Evolutionary conservation across 2,113 vertebrate species (phyloP).

Genomic region (Leptobrachium ailaonicum): DNA sequence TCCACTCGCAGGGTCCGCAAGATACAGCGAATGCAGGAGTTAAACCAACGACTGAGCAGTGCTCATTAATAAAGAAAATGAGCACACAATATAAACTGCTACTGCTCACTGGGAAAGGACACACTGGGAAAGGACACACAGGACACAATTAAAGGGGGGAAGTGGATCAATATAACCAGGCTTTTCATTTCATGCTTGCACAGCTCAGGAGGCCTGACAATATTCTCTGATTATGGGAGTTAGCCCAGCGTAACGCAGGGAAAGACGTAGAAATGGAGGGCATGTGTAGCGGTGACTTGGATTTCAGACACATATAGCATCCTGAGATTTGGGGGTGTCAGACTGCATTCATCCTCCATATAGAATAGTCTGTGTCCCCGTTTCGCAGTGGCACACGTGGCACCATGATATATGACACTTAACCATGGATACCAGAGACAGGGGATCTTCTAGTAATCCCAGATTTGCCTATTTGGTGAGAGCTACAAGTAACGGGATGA

Average conservation of each 20-base stretch:
- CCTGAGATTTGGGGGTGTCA: conserved; percentile 68
- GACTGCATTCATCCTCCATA: conserved; percentile 66
- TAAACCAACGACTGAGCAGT: conserved; percentile 38
- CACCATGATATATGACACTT: background rate
- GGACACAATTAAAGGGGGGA: conserved; percentile 88
- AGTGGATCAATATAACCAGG: conserved; percentile 96
- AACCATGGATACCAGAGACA: too few species aligned
- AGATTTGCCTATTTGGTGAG: too few species aligned
- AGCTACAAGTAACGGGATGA: too few species aligned
- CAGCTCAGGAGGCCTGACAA: conserved; percentile 93
- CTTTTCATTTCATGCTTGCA: conserved; percentile 99
- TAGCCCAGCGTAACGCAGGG: conserved; percentile 77
- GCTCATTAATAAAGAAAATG: conserved; percentile 59
- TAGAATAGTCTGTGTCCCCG: conserved; percentile 58
- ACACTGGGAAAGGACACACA: conserved; percentile 81
- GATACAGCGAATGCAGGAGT: background rate
- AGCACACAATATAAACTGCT: conserved; percentile 69
- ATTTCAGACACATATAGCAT: conserved; percentile 79
- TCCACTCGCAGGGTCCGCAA: background rate
- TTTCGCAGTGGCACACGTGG: conserved; percentile 55
- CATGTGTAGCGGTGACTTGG: conserved; percentile 90
- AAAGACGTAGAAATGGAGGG: conserved; percentile 80
- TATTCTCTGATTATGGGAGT: conserved; percentile 82
- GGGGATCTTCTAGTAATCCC: too few species aligned
- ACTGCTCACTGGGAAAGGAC: conserved; percentile 72